Base-by-base conservation (phyloP, 2,113 vertebrate species). In the Oncorhynchus kisutch region DNA sequence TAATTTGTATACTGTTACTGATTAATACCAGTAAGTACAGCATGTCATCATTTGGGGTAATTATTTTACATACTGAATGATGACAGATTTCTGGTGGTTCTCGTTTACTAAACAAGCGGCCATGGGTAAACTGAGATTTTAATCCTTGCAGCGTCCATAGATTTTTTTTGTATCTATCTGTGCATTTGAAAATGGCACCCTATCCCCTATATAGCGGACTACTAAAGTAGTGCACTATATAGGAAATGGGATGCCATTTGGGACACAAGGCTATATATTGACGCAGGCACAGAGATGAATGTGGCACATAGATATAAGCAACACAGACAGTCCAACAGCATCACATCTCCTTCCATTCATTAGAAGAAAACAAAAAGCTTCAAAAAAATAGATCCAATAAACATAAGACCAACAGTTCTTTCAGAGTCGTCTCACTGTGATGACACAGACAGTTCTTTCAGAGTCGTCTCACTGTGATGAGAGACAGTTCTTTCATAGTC, bases 241-340 rank as follows among this genome's bases (percentile, higher is more conserved):
- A 54, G 51, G 51, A 54, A 54, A 54, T 18, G 1, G 12, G 51
- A 2, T 18, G 51, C 51, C 51, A 54, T 54, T 54, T 54, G 51
- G 51, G 16, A 54, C 2, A 1, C 49, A 12, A 2, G 4, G 27
- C 14, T 14, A 51, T 57, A 14, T 16, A 51, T 51, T 12, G 49
- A 51, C 14, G 12, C 64, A 67, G 72, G 62, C 72, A 74, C 72
- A 67, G 24, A 45, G 11, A 66, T 74, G 22, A 13, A 73, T 65
- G 48, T 64, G 60, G 39, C 72, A 74, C 45, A 49, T 14, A 51
- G 69, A 51, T 13, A 65, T 45, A 54, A 54, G 51, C 51, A 54
- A 18, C 51, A 54, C 51, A 54, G 16, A 54, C 51, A 18, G 9
- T 45, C 24, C 67, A 39, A 68, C 29, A 68, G 67, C 64, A 27